Conservation (phyloP, 2,113 vertebrate species). For the Nesospiza acunhae region DNA sequence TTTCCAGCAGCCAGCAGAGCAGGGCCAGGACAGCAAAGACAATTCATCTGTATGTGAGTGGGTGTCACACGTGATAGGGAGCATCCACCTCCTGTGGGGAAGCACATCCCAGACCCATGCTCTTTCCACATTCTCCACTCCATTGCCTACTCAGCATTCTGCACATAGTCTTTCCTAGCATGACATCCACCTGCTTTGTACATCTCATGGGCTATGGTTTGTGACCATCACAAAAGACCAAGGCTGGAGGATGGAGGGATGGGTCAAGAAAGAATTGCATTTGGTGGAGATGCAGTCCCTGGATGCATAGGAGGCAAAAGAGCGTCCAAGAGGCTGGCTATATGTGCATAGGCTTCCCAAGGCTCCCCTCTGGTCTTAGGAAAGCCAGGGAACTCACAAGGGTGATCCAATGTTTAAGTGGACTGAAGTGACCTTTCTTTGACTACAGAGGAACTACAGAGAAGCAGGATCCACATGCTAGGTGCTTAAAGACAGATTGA, state of each 20-base stretch:
- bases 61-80: background rate
- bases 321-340: background rate
- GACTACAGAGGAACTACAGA: background rate
- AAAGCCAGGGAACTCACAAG: background rate
- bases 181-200: background rate
- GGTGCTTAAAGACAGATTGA: background rate
- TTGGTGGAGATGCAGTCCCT: background rate
- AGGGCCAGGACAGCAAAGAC: background rate
- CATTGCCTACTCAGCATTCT: background rate
- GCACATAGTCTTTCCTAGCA: rapidly evolving
- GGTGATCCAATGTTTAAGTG: background rate
- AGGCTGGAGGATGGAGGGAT: background rate
- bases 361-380: background rate
- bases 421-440: background rate
- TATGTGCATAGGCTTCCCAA: background rate
- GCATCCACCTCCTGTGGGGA: background rate
- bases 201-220: background rate
- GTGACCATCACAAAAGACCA: rapidly evolving
- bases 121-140: background rate
- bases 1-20: background rate
- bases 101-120: background rate
- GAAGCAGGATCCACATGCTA: background rate
- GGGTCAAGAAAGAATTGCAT: background rate
- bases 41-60: background rate
- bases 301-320: rapidly evolving